Evolutionary conservation across 2,797 vertebrate species (phyloP).

Genomic region (Rhabdomys pumilio): DNA sequence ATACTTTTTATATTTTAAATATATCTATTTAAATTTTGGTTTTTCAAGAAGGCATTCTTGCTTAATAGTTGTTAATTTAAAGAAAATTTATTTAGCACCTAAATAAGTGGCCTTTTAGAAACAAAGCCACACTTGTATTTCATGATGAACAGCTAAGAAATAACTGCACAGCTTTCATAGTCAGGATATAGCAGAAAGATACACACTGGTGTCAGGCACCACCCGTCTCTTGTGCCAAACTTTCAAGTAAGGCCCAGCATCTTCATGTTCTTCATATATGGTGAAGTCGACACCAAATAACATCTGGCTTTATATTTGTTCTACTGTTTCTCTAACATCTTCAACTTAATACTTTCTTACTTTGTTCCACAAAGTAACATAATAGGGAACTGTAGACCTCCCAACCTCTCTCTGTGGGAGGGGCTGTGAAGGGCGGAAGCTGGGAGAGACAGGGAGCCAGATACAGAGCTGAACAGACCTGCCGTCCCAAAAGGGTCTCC

Average conservation of each 20-base stretch:
- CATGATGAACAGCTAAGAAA: background rate
- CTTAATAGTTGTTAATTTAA: background rate
- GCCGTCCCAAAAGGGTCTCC: no score
- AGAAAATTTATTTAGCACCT: background rate
- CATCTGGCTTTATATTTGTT: background rate
- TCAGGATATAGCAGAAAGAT: background rate
- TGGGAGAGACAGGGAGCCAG: no score
- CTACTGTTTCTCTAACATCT: slow-evolving; percentile 25
- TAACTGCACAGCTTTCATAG: background rate
- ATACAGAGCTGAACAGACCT: no score
- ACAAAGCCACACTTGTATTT: background rate
- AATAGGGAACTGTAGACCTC: background rate
- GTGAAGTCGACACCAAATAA: background rate
- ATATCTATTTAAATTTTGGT: background rate
- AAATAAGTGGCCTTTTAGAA: background rate
- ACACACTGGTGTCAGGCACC: background rate
- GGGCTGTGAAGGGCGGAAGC: no score
- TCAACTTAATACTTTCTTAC: slow-evolving; percentile 70
- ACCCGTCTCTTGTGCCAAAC: background rate
- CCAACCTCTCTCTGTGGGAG: no score
- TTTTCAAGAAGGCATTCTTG: background rate
- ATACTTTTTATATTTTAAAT: background rate
- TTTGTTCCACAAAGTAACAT: background rate
- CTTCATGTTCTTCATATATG: background rate
- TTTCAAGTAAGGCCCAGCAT: background rate